A percentile compares a stretch with the other conserved stretches of the same genome.
phyloP scores from a whole-genome alignment of 1,140 invertebrate species.

The Solenopsis fugax region DNA sequence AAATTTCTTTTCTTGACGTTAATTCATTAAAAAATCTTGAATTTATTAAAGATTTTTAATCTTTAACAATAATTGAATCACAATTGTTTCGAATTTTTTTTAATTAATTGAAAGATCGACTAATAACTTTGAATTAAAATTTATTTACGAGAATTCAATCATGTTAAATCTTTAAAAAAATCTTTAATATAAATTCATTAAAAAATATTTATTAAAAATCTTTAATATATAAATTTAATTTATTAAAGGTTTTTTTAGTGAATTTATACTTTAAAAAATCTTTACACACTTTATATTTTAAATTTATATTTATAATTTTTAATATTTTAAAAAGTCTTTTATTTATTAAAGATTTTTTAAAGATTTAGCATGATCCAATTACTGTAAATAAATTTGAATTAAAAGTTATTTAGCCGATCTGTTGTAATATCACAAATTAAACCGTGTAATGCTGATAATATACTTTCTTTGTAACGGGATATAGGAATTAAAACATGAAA shows the following conservation, averaged over 20 bases:
- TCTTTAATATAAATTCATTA: too few species aligned
- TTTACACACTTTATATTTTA: too few species aligned
- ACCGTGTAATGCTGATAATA: background rate
- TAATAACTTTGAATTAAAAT: background rate
- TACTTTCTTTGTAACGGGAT: background rate
- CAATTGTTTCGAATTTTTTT: too few species aligned
- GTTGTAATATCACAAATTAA: background rate
- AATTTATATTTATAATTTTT: too few species aligned
- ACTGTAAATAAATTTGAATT: background rate
- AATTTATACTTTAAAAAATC: too few species aligned
- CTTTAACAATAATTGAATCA: too few species aligned
- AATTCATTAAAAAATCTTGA: background rate
- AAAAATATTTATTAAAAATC: too few species aligned
- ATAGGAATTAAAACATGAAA: background rate
- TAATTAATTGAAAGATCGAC: too few species aligned
- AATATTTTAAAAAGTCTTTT: background rate
- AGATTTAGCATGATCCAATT: background rate
- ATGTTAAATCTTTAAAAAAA: background rate
- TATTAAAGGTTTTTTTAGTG: too few species aligned
- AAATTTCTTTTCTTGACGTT: background rate
- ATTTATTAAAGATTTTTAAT: background rate
- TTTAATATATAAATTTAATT: too few species aligned
- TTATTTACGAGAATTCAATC: conserved; percentile 1
- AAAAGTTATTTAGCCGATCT: background rate
- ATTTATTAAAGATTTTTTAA: background rate